phyloP scores from a whole-genome alignment of 2,797 vertebrate species.

The Discoglossus pictus region DNA sequence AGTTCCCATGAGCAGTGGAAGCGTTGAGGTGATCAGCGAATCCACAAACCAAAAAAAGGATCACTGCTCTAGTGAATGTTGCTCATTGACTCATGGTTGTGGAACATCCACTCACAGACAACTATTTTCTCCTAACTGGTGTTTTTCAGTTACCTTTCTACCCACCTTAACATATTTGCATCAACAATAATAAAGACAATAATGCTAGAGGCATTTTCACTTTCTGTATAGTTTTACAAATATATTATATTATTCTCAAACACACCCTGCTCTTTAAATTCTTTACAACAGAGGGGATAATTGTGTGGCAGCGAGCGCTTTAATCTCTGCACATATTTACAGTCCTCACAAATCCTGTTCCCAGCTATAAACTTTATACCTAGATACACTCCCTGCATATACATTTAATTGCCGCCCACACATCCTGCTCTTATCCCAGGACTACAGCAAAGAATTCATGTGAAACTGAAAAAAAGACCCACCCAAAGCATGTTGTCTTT shows the following conservation, averaged over 20 bases:
- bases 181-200: too few relatives aligned
- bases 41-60: too few relatives aligned
- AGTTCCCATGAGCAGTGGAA: too few relatives aligned
- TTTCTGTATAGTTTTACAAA: neutral
- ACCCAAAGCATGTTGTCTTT: conserved; percentile 39
- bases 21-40: too few relatives aligned
- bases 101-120: too few relatives aligned
- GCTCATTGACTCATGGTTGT: too few relatives aligned
- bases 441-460: conserved; percentile 37
- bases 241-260: neutral
- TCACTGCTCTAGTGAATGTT: too few relatives aligned
- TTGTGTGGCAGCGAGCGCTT: neutral
- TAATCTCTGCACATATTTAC: conserved; percentile 13
- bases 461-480: conserved; percentile 31
- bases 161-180: too few relatives aligned
- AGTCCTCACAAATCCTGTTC: neutral
- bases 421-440: conserved; percentile 27
- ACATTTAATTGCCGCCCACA: conserved; percentile 33
- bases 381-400: conserved; percentile 7
- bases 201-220: too few relatives aligned
- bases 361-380: conserved; percentile 11
- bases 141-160: too few relatives aligned
- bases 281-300: neutral
- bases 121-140: too few relatives aligned
- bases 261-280: conserved; percentile 1